Conservation (phyloP, 2,888 invertebrate species). For the Epinotia demarniana region DNA sequence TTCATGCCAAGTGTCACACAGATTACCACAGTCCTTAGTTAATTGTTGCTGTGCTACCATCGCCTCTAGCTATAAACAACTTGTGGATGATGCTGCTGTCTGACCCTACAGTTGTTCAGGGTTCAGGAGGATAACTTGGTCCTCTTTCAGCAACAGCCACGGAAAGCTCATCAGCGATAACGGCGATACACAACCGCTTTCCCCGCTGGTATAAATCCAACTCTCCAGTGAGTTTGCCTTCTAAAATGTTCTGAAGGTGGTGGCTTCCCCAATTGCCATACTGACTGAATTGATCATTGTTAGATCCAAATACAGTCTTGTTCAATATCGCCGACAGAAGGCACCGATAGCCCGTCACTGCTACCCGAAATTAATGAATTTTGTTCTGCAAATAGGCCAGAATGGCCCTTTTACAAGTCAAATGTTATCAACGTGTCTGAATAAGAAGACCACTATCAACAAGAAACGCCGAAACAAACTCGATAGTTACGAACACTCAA, state of each 20-base stretch:
- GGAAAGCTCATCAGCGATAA: background rate
- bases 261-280: background rate
- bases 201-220: constrained; percentile 89
- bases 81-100: too few species aligned
- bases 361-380: too few species aligned
- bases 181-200: constrained; percentile 47
- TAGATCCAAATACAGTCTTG: background rate
- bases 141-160: background rate
- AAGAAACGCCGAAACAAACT: too few species aligned
- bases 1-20: too few species aligned
- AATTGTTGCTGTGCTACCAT: too few species aligned
- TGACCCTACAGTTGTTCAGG: background rate
- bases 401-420: too few species aligned
- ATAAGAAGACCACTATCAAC: too few species aligned
- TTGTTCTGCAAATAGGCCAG: too few species aligned
- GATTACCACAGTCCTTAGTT: too few species aligned
- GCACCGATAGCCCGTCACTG: constrained; percentile 85
- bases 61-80: too few species aligned
- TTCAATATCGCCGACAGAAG: constrained; percentile 86
- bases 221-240: constrained; percentile 72
- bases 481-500: constrained; percentile 89
- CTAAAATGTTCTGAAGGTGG: too few species aligned
- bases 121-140: background rate
- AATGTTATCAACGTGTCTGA: too few species aligned
- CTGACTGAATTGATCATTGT: background rate